Percentiles rank a stretch among this genome's conserved stretches.
These are phyloP conservation scores for Hypena proboscidalis DNA, from an alignment of 2,888 invertebrate genomes.

Conservation along the genomic window DNA sequence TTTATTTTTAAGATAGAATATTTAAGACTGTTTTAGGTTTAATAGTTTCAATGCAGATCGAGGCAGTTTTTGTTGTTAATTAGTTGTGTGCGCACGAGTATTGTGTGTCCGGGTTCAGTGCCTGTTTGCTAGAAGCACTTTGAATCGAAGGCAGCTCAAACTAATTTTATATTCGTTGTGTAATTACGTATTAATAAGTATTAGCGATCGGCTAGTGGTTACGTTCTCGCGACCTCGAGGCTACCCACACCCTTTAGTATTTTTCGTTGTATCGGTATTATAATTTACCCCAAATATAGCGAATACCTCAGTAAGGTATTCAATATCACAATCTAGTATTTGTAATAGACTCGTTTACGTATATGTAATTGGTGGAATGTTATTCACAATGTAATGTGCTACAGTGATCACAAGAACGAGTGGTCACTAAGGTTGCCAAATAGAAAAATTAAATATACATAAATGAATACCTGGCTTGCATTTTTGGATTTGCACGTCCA, in stretches of 20 bases:
- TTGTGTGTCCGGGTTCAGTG: conserved; percentile 20
- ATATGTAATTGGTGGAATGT: conserved; percentile 27
- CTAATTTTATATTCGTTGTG: conserved; percentile 46
- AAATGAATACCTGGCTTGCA: conserved; percentile 53
- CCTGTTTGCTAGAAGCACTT: conserved; percentile 36
- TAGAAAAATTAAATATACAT: conserved; percentile 27
- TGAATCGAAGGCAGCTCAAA: conserved; percentile 52
- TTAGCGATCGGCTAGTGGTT: conserved; percentile 38
- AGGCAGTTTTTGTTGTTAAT: conserved; percentile 39
- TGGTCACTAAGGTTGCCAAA: conserved; percentile 34
- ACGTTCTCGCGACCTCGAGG: conserved; percentile 31
- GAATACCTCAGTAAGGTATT: conserved; percentile 35
- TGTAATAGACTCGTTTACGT: conserved; percentile 22
- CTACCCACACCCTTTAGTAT: conserved; percentile 50
- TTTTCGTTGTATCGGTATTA: conserved; percentile 43
- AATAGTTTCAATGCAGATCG: conserved; percentile 62
- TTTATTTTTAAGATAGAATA: conserved; percentile 55
- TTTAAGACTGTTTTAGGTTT: conserved; percentile 73
- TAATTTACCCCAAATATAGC: conserved; percentile 17
- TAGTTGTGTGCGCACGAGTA: conserved; percentile 27
- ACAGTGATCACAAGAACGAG: conserved; percentile 17
- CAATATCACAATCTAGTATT: conserved; percentile 31
- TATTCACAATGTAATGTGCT: conserved; percentile 14
- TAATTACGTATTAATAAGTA: conserved; percentile 40
- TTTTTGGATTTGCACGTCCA: conserved; percentile 69